Percentiles rank a stretch among this genome's conserved stretches.
These are phyloP conservation scores for Telmatochromis brichardi DNA, from an alignment of 2,113 vertebrate species.

Conservation along the genomic window DNA sequence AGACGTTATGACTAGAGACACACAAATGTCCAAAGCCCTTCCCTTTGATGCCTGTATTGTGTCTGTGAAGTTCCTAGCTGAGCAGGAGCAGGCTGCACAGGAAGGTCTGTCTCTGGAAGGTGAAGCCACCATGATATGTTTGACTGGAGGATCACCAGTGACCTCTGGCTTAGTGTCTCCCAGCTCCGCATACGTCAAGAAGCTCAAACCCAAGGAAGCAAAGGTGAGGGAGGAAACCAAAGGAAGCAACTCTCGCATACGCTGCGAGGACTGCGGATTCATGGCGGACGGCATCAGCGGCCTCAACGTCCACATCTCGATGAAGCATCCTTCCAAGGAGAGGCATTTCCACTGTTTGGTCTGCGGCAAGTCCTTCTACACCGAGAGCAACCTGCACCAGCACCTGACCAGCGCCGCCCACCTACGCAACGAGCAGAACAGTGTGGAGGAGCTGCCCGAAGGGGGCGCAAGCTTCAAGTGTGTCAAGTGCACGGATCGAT, in stretches of 20 bases:
- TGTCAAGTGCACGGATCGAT: conserved; percentile 91
- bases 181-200: conserved; percentile 21
- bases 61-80: conserved; percentile 74
- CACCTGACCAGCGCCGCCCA: conserved; percentile 92
- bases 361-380: conserved; percentile 97
- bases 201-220: conserved; percentile 47
- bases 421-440: conserved; percentile 87
- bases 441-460: conserved; percentile 88
- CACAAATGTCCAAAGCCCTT: conserved; percentile 40
- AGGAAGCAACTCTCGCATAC: conserved; percentile 72
- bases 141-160: conserved; percentile 33
- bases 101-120: conserved; percentile 50
- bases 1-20: conserved; percentile 22
- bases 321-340: conserved; percentile 97
- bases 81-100: conserved; percentile 58
- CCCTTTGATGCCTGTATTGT: conserved; percentile 88
- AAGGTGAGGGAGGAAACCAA: conserved; percentile 21
- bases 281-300: conserved; percentile 92
- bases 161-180: conserved; percentile 9
- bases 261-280: conserved; percentile 96
- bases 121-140: conserved; percentile 29
- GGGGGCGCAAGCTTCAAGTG: conserved; percentile 93
- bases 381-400: conserved; percentile 95
- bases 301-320: conserved; percentile 95
- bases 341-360: conserved; percentile 95